Evolutionary conservation across 2,113 vertebrate species (phyloP).

Genomic region (Beaufortia kweichowensis): DNA sequence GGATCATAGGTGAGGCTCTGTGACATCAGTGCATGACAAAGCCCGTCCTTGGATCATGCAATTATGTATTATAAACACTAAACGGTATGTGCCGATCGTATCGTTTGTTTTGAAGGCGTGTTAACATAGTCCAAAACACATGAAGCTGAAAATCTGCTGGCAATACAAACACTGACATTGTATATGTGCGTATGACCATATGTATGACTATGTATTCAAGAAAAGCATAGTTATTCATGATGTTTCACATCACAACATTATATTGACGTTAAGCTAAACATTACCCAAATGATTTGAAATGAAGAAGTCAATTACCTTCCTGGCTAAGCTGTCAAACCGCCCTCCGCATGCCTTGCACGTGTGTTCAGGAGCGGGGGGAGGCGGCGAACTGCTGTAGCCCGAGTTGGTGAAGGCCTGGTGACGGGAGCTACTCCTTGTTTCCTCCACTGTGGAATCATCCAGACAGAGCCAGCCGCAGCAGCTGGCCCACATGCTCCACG

Average conservation of each 20-base stretch:
- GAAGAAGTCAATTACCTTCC: slow-evolving; percentile 76
- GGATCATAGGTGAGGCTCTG: neutral
- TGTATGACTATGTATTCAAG: no score
- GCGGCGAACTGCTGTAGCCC: slow-evolving; percentile 82
- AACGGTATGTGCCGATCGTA: neutral
- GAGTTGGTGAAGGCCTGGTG: slow-evolving; percentile 87
- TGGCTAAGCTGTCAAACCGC: slow-evolving; percentile 66
- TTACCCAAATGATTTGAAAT: neutral
- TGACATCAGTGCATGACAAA: neutral
- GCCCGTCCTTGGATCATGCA: neutral
- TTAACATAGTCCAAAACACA: no score
- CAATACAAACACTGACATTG: no score
- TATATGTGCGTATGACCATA: no score
- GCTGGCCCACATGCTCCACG: slow-evolving; percentile 83
- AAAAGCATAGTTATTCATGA: no score
- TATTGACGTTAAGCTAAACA: neutral
- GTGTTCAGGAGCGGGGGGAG: slow-evolving; percentile 74
- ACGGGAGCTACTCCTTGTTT: slow-evolving; percentile 47
- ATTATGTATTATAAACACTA: neutral
- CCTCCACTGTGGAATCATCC: slow-evolving; percentile 78
- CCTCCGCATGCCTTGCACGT: slow-evolving; percentile 83
- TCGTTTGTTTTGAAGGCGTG: no score
- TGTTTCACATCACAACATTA: neutral
- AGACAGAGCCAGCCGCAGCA: slow-evolving; percentile 92
- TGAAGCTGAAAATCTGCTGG: no score